These are phyloP conservation scores for Crioceris asparagi DNA, from an alignment of 2,888 invertebrate genomes.

Conservation along the genomic window DNA sequence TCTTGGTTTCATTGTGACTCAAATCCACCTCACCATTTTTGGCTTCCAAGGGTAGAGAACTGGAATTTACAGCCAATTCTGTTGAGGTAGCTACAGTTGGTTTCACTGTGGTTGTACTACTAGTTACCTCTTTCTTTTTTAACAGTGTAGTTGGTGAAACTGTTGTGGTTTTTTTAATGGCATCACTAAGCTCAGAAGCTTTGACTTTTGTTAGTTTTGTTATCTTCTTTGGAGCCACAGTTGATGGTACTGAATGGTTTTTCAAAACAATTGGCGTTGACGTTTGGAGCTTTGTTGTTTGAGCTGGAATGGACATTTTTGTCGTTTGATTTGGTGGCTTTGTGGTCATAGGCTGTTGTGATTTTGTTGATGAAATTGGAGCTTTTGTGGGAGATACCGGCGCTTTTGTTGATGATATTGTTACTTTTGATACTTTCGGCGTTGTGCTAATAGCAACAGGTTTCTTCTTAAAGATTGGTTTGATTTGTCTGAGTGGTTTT, in stretches of 20 bases:
- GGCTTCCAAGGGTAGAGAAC: slow-evolving; percentile 25
- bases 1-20: slow-evolving; percentile 20
- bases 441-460: slow-evolving; percentile 29
- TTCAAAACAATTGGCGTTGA: slow-evolving; percentile 12
- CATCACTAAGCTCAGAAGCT: slow-evolving; percentile 47
- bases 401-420: slow-evolving; percentile 21
- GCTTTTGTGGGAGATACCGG: slow-evolving; percentile 17
- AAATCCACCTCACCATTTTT: slow-evolving; percentile 34
- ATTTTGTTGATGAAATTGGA: slow-evolving; percentile 8
- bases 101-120: slow-evolving; percentile 9
- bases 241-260: slow-evolving; percentile 24
- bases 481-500: slow-evolving; percentile 23
- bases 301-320: slow-evolving; percentile 9
- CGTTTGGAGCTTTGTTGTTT: slow-evolving; percentile 36
- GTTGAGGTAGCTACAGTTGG: slow-evolving; percentile 4
- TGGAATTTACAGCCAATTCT: too few species aligned
- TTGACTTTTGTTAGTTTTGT: slow-evolving; percentile 47
- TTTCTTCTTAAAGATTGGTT: slow-evolving; percentile 30
- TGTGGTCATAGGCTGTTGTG: too few species aligned
- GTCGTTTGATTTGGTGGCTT: slow-evolving; percentile 6
- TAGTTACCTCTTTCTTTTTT: slow-evolving; percentile 11
- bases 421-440: too few species aligned
- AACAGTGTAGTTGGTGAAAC: slow-evolving; percentile 17
- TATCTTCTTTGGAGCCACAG: too few species aligned
- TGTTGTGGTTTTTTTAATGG: slow-evolving; percentile 23